Percentiles rank a stretch among this genome's conserved stretches.
Conservation (phyloP, 1,140 invertebrate genomes). For the Heliconius eleuchia region DNA sequence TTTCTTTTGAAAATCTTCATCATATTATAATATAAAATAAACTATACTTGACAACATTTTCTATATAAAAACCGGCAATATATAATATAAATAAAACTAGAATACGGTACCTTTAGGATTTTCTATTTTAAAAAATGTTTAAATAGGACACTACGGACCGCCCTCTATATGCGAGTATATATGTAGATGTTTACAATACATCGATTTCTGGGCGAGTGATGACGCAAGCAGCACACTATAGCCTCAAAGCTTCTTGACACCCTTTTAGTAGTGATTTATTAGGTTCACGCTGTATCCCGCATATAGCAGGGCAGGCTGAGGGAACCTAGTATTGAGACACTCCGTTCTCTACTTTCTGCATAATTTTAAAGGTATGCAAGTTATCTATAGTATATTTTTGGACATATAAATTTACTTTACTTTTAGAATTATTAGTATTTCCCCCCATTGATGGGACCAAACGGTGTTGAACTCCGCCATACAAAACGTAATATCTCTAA, state of each 20-base stretch:
- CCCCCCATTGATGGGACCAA: no score
- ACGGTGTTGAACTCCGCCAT: no score
- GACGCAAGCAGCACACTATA: slow-evolving; percentile 7
- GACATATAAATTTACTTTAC: no score
- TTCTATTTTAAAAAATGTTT: slow-evolving; percentile 6
- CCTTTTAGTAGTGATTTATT: neutral
- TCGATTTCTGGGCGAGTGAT: slow-evolving; percentile 13
- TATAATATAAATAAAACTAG: neutral
- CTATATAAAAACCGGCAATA: neutral
- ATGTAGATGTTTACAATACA: slow-evolving; percentile 21
- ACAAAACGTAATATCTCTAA: no score
- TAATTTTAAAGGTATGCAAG: no score
- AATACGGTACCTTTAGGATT: neutral
- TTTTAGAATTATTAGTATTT: no score
- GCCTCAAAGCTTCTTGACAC: neutral
- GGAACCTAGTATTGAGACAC: no score
- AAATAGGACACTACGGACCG: neutral
- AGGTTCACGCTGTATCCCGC: neutral
- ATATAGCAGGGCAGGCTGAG: no score
- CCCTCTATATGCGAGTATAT: neutral
- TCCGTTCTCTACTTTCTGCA: no score
- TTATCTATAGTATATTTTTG: no score
- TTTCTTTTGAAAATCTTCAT: no score
- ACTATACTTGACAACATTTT: neutral
- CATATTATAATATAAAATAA: no score